These are phyloP conservation scores for Embidobia sp. DNA, from an alignment of 2,888 invertebrate species.

Conservation along the genomic window DNA sequence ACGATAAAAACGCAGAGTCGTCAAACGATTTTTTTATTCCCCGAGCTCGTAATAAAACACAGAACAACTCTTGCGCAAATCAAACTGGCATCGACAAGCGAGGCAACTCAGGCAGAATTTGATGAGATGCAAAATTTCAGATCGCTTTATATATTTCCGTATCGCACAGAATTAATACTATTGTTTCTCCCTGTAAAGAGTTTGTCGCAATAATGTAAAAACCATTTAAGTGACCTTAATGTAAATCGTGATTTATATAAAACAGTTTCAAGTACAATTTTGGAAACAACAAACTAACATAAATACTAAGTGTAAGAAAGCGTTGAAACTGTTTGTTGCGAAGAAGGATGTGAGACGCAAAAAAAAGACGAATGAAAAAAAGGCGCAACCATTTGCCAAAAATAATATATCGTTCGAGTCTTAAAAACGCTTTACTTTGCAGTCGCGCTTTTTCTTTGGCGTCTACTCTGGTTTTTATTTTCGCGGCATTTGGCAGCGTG, in stretches of 20 bases:
- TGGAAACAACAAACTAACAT: no score
- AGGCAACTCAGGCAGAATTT: slow-evolving; percentile 3
- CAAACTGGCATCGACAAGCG: slow-evolving; percentile 24
- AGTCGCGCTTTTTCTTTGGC: slow-evolving; percentile 50
- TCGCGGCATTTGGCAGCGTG: slow-evolving; percentile 58
- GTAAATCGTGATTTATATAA: no score
- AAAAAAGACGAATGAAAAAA: slow-evolving; percentile 14
- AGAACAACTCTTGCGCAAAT: slow-evolving; percentile 27
- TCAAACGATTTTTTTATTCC: slow-evolving; percentile 25
- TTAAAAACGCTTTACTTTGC: slow-evolving; percentile 55
- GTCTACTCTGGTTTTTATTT: slow-evolving; percentile 53
- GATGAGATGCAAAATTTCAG: neutral
- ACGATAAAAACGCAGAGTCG: slow-evolving; percentile 8
- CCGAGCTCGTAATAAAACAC: slow-evolving; percentile 16
- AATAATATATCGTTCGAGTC: slow-evolving; percentile 49
- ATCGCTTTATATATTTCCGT: neutral
- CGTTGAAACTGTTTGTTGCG: neutral
- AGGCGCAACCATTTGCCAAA: slow-evolving; percentile 33
- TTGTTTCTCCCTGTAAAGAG: no score
- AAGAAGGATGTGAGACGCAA: no score
- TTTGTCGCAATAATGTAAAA: no score
- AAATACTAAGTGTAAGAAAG: neutral
- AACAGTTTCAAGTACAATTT: no score
- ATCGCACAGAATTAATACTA: no score
- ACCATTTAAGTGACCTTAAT: no score